Evolutionary conservation across 2,113 vertebrate genomes (phyloP).

Genomic region (Anser brachyrhynchus): DNA sequence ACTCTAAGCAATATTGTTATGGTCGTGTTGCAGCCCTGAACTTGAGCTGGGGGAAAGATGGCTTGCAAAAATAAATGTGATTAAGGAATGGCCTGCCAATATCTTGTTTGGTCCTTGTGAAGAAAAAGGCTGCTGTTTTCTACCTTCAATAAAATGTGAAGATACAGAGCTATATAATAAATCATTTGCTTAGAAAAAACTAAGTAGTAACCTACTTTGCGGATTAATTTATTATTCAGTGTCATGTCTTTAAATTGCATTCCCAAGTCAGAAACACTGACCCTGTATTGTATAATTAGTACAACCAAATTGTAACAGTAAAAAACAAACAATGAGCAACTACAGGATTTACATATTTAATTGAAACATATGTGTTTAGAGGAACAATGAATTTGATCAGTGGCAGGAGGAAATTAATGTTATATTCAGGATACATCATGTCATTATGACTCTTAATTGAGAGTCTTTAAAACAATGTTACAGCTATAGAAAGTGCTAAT

Average conservation of each 20-base stretch:
- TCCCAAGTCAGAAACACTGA: neutral
- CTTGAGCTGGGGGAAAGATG: neutral
- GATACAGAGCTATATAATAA: neutral
- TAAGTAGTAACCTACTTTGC: neutral
- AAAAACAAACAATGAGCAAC: neutral
- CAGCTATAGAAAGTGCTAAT: neutral
- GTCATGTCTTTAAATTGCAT: neutral
- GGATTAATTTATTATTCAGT: neutral
- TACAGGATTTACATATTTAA: neutral
- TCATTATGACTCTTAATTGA: neutral
- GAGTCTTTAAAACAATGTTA: neutral
- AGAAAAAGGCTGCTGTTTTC: neutral
- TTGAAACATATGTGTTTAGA: neutral
- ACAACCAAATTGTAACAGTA: neutral
- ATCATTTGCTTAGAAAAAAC: neutral
- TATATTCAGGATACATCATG: neutral
- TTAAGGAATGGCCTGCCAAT: neutral
- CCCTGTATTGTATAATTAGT: neutral
- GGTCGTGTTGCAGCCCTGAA: neutral
- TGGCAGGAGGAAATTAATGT: neutral
- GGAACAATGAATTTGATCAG: neutral
- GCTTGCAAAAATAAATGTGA: neutral
- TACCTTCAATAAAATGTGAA: neutral
- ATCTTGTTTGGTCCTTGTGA: neutral
- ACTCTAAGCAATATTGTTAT: neutral